Conservation (phyloP, 2,888 invertebrate species). For the Criorhina ranunculi region DNA sequence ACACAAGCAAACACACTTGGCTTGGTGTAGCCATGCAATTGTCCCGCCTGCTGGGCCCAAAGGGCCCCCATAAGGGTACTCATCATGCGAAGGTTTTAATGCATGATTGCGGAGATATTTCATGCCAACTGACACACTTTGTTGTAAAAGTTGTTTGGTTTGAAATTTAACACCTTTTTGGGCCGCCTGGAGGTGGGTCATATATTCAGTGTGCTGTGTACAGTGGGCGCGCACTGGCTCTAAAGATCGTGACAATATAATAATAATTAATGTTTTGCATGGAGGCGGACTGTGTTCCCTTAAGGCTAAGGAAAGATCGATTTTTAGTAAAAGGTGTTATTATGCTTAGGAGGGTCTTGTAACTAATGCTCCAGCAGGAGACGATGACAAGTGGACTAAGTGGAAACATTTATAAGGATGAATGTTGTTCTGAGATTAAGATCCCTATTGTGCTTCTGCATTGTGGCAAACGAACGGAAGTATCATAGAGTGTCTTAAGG, state of each 20-base stretch:
- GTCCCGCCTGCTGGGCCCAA: slow-evolving; percentile 73
- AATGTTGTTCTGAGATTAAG: too few species aligned
- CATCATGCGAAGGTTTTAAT: slow-evolving; percentile 54
- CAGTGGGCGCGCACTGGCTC: slow-evolving; percentile 17
- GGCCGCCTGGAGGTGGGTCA: slow-evolving; percentile 60
- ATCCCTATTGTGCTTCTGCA: too few species aligned
- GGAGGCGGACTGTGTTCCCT: not conserved
- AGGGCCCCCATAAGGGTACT: slow-evolving; percentile 57
- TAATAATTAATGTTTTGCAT: slow-evolving; percentile 37
- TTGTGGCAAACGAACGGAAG: not conserved
- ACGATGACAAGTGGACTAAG: slow-evolving; percentile 42
- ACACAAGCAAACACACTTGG: slow-evolving; percentile 13
- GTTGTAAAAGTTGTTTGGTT: slow-evolving; percentile 64
- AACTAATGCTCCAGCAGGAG: slow-evolving; percentile 11
- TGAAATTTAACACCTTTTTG: slow-evolving; percentile 75
- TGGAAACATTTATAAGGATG: slow-evolving; percentile 13
- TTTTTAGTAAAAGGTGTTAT: slow-evolving; percentile 40
- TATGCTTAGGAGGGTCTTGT: not conserved
- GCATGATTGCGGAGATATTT: slow-evolving; percentile 69
- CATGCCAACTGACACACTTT: slow-evolving; percentile 69
- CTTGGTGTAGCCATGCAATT: slow-evolving; percentile 54
- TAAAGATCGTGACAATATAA: slow-evolving; percentile 53
- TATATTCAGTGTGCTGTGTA: slow-evolving; percentile 37
- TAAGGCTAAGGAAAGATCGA: slow-evolving; percentile 29
- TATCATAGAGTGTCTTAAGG: too few species aligned